Conservation (phyloP, 2,888 invertebrate species). For the Agonopterix arenella region DNA sequence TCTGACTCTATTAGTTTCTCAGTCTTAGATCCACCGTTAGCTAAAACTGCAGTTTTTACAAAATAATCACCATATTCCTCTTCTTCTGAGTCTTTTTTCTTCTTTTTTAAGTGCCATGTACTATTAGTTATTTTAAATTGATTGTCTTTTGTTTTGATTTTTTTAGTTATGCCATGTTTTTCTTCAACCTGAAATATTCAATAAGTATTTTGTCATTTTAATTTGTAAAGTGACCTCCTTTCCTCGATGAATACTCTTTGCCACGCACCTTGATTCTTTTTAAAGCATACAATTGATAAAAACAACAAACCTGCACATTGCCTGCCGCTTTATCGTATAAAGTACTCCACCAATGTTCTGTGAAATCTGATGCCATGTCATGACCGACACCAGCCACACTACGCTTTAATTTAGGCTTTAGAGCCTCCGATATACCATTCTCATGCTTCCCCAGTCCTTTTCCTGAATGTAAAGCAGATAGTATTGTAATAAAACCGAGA, state of each 20-base stretch:
- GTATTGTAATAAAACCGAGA: not conserved
- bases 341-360: constrained; percentile 91
- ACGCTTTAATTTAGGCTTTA: constrained; percentile 88
- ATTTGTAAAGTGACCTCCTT: too few species aligned
- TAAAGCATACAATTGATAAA: not conserved
- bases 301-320: constrained; percentile 77
- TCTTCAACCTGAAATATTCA: constrained; percentile 45
- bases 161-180: constrained; percentile 59
- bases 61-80: constrained; percentile 55
- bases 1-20: constrained; percentile 39
- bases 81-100: constrained; percentile 31
- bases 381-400: constrained; percentile 88
- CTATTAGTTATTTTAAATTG: constrained; percentile 57
- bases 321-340: constrained; percentile 85
- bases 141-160: constrained; percentile 49
- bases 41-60: constrained; percentile 51
- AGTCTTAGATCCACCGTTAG: constrained; percentile 39
- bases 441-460: constrained; percentile 90
- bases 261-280: not conserved
- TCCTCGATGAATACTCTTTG: too few species aligned
- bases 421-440: constrained; percentile 84
- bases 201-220: too few species aligned
- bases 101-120: constrained; percentile 52
- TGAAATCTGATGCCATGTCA: constrained; percentile 83
- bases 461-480: constrained; percentile 65